phyloP scores from a whole-genome alignment of 1,140 invertebrate species.

The Drosophila sucinea region DNA sequence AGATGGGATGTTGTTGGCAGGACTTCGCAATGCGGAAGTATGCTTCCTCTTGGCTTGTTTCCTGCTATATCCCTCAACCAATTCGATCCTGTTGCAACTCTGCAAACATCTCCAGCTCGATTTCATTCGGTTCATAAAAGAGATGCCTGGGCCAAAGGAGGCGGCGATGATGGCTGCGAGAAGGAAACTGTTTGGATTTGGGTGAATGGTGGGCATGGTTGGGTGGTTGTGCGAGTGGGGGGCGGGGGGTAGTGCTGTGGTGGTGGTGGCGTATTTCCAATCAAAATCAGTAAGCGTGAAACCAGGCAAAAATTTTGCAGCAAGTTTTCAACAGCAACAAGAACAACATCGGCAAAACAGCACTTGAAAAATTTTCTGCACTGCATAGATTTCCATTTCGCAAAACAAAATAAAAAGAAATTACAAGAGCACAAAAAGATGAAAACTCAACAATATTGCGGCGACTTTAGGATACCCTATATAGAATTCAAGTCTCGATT shows the following conservation, averaged over 20 bases:
- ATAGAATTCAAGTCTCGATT: no score
- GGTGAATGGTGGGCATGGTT: conserved; percentile 1
- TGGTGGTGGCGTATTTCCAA: conserved; percentile 55
- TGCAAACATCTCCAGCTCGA: conserved; percentile 51
- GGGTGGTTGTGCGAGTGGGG: neutral
- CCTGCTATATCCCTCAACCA: conserved; percentile 45
- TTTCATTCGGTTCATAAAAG: conserved; percentile 35
- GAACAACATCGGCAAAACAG: conserved; percentile 3
- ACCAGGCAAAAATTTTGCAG: conserved; percentile 63
- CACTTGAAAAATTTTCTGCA: conserved; percentile 55
- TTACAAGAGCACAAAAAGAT: conserved; percentile 6
- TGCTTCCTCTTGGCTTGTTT: conserved; percentile 68
- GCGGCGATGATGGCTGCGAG: neutral
- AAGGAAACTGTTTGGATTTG: conserved; percentile 1
- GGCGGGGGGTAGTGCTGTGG: neutral
- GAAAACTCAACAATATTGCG: neutral
- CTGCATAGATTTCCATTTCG: conserved; percentile 57
- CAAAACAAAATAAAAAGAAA: conserved; percentile 12
- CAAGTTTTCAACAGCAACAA: conserved; percentile 60
- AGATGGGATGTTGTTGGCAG: neutral
- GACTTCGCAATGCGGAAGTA: conserved; percentile 56
- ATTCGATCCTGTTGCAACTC: conserved; percentile 36
- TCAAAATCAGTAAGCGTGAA: conserved; percentile 76
- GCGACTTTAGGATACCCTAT: neutral
- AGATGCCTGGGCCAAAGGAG: neutral